Evolutionary conservation across 2,113 vertebrate species (phyloP), one percentile per base, ranked within the genome.

Genomic region (Pterocles burchelli): DNA sequence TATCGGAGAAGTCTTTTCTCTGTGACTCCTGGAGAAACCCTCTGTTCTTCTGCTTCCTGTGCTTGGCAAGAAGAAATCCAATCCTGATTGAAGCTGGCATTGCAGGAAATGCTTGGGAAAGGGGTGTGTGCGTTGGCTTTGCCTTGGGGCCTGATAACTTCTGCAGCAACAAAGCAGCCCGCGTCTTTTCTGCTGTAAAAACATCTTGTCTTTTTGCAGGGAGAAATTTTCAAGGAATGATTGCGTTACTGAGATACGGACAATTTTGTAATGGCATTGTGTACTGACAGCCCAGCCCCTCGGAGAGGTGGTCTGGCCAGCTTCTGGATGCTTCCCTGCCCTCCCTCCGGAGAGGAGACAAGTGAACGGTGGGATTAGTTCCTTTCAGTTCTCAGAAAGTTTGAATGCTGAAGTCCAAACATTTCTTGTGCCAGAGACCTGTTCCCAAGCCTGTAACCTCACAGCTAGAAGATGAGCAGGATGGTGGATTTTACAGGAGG

Each of bases 61-160:
- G 68, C 96, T 96, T 73, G 74, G 63, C 89, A 38, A 96, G 88
- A 95, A 95, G 84, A 94, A 83, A 63, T 75, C 63, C 54, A 63
- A 85, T 43, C 52, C 12, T 38, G 78, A 76, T 94, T 41, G 85
- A 92, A 97, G 85, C 94, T 92, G 97, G 71, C 59, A 96, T 96
- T 98, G 95, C 94, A 95, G 97, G 96, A 95, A 90, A 95, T 78
- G 67, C 12, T 94, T 80, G 92, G 91, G 82, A 84, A 83, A 71
- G 75, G 90, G 80, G 15, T 59, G 63, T 54, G 92, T 67, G 72
- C 90, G 25, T 43, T 82, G 18, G 87, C 77, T 76, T 20, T 80
- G 62, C 88, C 89, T 91, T 41, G 49, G 62, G 62, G 58, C 54
- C 81, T 17, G 82, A 20, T 54, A 5, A 85, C 80, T 87, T 84